Evolutionary conservation across 2,113 vertebrate species (phyloP), one percentile per base, ranked within the genome.

Genomic region (Megaptera novaeangliae): DNA sequence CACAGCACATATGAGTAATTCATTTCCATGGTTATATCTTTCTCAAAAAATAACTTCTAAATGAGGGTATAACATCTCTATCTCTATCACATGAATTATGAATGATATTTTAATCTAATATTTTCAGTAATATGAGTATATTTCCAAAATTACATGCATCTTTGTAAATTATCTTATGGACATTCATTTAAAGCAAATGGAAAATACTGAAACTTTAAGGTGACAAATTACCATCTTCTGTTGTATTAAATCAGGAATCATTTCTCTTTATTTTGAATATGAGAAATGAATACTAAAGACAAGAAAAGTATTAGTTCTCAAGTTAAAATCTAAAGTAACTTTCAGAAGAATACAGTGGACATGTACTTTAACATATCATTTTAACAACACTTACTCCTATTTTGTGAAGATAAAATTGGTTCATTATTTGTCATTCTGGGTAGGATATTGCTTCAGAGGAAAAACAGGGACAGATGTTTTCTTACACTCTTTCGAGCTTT

Each of bases 61-160:
- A 90, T 72, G 5, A 8, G 52, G 75, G 14, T 17, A 82, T 86
- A 97, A 83, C 8, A 55, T 59, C 8, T 91, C 34, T 85, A n/a
- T 59, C 39, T 87, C 0, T 61, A 93, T 63, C 86, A 75, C 31
- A 86, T 92, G 6, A 95, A 97, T 88, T 96, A 92, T 31, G 14
- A 94, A 86, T 61, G 44, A 66, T 75, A 96, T 88, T 94, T 96
- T 93, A 95, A 57, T 90, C 25, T 78, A n/a, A 71, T 34, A 63
- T 46, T 49, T 93, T 85, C 13, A 41, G 68, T 86, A 39, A 23
- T 25, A 52, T 52, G 15, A 52, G 15, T 52, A 91, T 39, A 84
- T 82, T 96, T 94, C 14, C 2, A 52, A 87, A 85, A n/a, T 80
- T 34, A 34, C 44, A 80, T 8, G 5, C 31, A 88, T 92, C 36